Base-by-base conservation (phyloP, 2,888 invertebrate species). In the Odontothrips loti region DNA sequence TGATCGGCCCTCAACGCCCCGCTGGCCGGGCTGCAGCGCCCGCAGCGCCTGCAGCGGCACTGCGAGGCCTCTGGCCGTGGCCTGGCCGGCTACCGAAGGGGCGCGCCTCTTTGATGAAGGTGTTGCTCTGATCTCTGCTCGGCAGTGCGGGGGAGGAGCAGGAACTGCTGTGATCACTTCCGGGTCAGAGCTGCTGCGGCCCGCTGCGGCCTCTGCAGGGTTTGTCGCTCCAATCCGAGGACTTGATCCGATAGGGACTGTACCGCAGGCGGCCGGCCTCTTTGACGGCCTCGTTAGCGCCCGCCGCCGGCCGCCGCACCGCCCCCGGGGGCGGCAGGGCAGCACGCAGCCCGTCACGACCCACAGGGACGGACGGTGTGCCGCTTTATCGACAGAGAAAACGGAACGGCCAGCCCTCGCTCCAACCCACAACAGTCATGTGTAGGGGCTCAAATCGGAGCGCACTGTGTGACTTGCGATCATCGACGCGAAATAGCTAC, bases 41-140 rank as follows among this genome's bases (percentile, higher is more conserved):
- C 68, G 34, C 34, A 43, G 34, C 68, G 9, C 68, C 12, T 10
- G 23, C 68, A 12, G 23, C 68, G 23, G 68, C 68, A 6, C 23
- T 23, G 68, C 58, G 15, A 48, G 10, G 48, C 48, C 48, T 17
- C 51, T 1, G 15, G 15, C 17, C 51, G 51, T 17, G 15, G 12
- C 63, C 63, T n/a, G 63, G 63, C 10, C 51, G 12, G 68, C 68
- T 68, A 68, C 68, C 68, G 68, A 68, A 68, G 20, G 68, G 68
- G 23, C n/a, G 17, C 23, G 68, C 68, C 68, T 27, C 68, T 75
- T 75, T 75, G 68, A 75, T 75, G 68, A 8, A 23, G 68, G 68
- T 6, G 12, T 12, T 11, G 23, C 27, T 75, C 27, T 75, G 68
- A 75, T 75, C 68, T 75, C 68, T 2, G 34, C 34, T 43, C 34